A percentile compares a stretch with the other conserved stretches of the same genome.
Evolutionary conservation across 2,797 vertebrate genomes (phyloP).

Genomic region (Emydoidea blandingii): DNA sequence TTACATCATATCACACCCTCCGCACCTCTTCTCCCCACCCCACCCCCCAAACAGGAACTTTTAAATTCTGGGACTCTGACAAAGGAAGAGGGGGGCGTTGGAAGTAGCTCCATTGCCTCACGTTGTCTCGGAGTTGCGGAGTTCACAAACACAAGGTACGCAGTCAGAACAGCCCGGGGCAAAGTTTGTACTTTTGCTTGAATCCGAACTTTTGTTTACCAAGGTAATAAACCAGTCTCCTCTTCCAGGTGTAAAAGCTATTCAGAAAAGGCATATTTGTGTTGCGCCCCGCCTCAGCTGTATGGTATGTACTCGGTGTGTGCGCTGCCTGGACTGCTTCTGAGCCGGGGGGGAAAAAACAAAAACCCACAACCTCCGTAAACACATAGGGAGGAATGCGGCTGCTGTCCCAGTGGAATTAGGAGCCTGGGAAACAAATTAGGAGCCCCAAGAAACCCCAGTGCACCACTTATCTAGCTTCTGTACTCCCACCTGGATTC

Average conservation of each 20-base stretch:
- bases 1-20: neutral
- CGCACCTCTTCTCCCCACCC: neutral
- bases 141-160: slow-evolving; percentile 82
- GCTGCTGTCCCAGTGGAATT: neutral
- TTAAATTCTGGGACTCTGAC: slow-evolving; percentile 65
- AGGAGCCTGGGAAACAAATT: neutral
- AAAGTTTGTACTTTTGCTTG: slow-evolving; percentile 88
- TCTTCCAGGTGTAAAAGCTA: slow-evolving; percentile 86
- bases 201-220: slow-evolving; percentile 86
- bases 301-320: slow-evolving; percentile 76
- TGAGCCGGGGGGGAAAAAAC: slow-evolving; percentile 22
- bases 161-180: slow-evolving; percentile 83
- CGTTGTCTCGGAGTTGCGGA: slow-evolving; percentile 49
- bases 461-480: neutral
- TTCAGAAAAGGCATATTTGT: slow-evolving; percentile 85
- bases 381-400: slow-evolving; percentile 14
- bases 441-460: neutral
- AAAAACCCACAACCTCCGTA: slow-evolving; percentile 27
- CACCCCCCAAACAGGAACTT: slow-evolving; percentile 39
- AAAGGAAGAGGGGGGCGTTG: slow-evolving; percentile 38
- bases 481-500: neutral
- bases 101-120: slow-evolving; percentile 72
- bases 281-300: slow-evolving; percentile 82
- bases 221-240: slow-evolving; percentile 82
- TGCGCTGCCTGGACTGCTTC: slow-evolving; percentile 46